Evolutionary conservation across 2,113 vertebrate genomes (phyloP).

Genomic region (Lycaon pictus): DNA sequence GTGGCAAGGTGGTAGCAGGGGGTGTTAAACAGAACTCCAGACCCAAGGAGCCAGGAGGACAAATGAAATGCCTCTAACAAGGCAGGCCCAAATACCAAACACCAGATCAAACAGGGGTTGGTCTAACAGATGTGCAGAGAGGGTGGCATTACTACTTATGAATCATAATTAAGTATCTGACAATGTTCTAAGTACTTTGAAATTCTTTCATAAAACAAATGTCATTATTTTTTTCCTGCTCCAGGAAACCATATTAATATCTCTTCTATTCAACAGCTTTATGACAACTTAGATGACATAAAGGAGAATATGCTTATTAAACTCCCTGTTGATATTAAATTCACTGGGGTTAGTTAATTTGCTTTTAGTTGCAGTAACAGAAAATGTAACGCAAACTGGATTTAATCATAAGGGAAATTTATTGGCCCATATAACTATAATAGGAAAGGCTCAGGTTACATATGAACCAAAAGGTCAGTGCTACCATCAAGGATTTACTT

Average conservation of each 20-base stretch:
- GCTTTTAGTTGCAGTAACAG: neutral
- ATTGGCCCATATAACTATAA: neutral
- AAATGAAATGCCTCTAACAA: neutral
- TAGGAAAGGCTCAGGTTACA: neutral
- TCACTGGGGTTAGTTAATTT: neutral
- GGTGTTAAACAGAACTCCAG: neutral
- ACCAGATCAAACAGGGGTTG: neutral
- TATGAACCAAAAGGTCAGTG: neutral
- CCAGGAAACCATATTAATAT: neutral
- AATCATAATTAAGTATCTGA: neutral
- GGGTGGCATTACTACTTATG: neutral
- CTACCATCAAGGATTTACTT: neutral
- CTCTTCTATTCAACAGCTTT: neutral
- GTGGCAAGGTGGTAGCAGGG: neutral
- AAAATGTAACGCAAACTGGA: neutral
- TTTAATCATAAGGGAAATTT: neutral
- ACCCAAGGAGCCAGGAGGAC: neutral
- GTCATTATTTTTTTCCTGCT: neutral
- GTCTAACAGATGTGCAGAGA: neutral
- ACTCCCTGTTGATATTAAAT: neutral
- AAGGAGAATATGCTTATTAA: neutral
- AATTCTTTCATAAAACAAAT: slow-evolving; percentile 11
- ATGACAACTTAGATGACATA: slow-evolving; percentile 12
- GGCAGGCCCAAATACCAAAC: neutral
- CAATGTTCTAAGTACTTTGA: neutral